phyloP scores from a whole-genome alignment of 1,140 invertebrate species.

The Asobara japonica region DNA sequence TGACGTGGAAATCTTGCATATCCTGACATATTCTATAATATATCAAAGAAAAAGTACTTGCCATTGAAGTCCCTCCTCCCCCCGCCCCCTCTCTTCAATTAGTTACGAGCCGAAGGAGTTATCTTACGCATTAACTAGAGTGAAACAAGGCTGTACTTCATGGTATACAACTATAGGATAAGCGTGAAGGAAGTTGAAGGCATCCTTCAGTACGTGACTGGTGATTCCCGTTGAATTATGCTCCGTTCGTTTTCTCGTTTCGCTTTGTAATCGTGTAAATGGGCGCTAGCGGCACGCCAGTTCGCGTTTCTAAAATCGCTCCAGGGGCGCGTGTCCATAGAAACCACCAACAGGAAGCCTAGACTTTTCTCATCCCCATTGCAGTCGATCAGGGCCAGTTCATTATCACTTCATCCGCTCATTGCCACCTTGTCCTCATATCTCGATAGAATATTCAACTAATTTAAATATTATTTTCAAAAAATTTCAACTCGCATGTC shows the following conservation, averaged over 20 bases:
- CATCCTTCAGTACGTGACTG: slow-evolving; percentile 46
- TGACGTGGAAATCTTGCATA: too few species aligned
- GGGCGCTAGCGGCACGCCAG: slow-evolving; percentile 43
- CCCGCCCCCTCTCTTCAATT: too few species aligned
- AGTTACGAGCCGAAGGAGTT: too few species aligned
- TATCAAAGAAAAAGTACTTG: too few species aligned
- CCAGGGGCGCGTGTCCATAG: slow-evolving; percentile 20
- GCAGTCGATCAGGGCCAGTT: not conserved
- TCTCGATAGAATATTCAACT: too few species aligned
- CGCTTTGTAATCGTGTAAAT: slow-evolving; percentile 44
- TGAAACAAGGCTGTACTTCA: too few species aligned
- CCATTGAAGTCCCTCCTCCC: too few species aligned
- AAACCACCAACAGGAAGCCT: not conserved
- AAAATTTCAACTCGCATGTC: too few species aligned
- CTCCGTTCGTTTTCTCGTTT: slow-evolving; percentile 50
- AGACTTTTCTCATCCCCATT: not conserved
- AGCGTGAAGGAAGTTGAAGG: not conserved
- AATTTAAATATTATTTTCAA: too few species aligned
- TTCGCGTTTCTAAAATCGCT: slow-evolving; percentile 52
- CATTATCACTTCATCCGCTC: not conserved
- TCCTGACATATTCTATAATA: too few species aligned
- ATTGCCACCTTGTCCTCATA: not conserved
- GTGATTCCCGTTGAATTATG: slow-evolving; percentile 51
- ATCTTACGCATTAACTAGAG: too few species aligned
- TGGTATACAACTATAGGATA: slow-evolving; percentile 16